Evolutionary conservation across 1,140 invertebrate genomes (phyloP).

Genomic region (Drosophila albomicans): DNA sequence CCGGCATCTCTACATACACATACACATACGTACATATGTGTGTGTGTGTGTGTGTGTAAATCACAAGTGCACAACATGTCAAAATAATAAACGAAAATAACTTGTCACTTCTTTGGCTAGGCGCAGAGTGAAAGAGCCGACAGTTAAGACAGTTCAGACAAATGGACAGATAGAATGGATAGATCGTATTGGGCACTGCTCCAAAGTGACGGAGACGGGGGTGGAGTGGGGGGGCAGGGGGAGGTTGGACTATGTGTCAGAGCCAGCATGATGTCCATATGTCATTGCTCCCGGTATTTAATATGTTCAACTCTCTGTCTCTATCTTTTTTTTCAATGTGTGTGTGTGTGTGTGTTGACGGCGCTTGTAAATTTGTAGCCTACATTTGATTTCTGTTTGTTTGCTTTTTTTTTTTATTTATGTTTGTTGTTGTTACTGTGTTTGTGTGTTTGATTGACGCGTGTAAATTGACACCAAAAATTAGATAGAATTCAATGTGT

Average conservation of each 20-base stretch:
- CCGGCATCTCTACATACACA: conserved; percentile 11
- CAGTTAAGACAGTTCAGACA: conserved; percentile 51
- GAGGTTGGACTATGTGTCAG: conserved; percentile 3
- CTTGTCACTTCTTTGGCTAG: conserved; percentile 58
- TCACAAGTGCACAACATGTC: conserved; percentile 64
- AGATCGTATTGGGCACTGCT: conserved; percentile 12
- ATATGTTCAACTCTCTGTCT: conserved; percentile 15
- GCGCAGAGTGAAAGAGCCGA: conserved; percentile 52
- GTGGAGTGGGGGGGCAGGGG: background rate
- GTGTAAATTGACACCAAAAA: conserved; percentile 68
- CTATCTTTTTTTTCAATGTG: background rate
- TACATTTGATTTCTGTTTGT: conserved; percentile 59
- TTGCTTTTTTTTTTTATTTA: conserved; percentile 36
- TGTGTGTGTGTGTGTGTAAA: conserved; percentile 39
- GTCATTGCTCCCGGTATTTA: conserved; percentile 66
- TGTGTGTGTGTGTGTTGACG: conserved; percentile 5
- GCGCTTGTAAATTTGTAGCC: conserved; percentile 65
- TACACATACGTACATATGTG: background rate
- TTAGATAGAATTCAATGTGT: conserved; percentile 41
- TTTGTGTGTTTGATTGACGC: conserved; percentile 52
- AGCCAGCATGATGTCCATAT: conserved; percentile 47
- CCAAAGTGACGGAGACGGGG: background rate
- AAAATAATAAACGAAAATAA: conserved; percentile 70
- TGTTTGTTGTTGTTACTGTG: conserved; percentile 7
- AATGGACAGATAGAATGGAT: conserved; percentile 37